These are phyloP conservation scores for Crocuta crocuta DNA, from an alignment of 2,113 vertebrate genomes.

Conservation along the genomic window DNA sequence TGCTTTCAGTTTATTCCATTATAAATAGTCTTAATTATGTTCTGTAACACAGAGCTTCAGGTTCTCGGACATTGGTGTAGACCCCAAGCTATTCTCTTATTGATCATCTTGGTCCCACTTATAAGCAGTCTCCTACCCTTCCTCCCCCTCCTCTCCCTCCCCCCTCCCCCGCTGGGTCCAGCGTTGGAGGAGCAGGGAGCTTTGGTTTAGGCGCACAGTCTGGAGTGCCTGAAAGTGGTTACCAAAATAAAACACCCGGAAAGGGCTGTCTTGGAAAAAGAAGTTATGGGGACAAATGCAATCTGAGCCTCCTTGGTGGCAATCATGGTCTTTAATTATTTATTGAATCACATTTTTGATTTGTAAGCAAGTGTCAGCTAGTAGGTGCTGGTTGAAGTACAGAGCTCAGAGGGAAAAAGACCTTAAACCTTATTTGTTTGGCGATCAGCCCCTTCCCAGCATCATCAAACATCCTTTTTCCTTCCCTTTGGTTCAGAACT, in stretches of 20 bases:
- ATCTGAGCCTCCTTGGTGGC: background rate
- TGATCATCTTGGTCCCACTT: background rate
- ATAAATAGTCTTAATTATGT: background rate
- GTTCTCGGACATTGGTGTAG: background rate
- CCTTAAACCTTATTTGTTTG: background rate
- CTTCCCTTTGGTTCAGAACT: background rate
- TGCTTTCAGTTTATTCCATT: background rate
- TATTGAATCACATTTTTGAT: constrained; percentile 55
- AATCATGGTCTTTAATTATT: constrained; percentile 79
- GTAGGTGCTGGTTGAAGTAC: background rate
- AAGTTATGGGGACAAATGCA: background rate
- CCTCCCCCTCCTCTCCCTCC: background rate
- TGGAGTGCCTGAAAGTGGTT: background rate
- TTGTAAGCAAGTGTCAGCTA: constrained; percentile 49
- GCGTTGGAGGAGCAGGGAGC: background rate
- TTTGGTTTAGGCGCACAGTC: background rate
- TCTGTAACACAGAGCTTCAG: background rate
- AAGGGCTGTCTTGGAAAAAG: background rate
- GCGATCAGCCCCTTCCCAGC: background rate
- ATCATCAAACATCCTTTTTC: background rate
- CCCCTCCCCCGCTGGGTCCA: background rate
- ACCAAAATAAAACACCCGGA: background rate
- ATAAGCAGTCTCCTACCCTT: background rate
- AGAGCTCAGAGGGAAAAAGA: constrained; percentile 40
- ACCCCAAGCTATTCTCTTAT: background rate